These are phyloP conservation scores for Corythaixoides concolor DNA, from an alignment of 2,113 vertebrate species.

Conservation along the genomic window DNA sequence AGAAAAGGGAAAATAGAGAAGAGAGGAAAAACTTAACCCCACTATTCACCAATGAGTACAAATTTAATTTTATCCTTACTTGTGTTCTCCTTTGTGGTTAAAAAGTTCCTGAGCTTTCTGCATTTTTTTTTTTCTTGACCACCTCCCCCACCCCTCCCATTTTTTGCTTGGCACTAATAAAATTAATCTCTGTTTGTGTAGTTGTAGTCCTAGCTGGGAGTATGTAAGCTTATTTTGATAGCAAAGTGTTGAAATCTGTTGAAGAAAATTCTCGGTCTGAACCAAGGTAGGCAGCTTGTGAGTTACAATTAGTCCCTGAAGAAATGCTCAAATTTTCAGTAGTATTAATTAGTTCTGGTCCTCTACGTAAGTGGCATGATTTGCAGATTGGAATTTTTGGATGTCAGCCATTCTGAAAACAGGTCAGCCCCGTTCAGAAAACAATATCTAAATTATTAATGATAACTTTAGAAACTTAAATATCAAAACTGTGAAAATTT, in stretches of 20 bases:
- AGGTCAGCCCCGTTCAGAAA: conserved; percentile 8
- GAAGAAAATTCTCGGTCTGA: background rate
- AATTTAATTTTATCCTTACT: background rate
- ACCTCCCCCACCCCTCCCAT: fast-evolving
- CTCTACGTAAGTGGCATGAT: background rate
- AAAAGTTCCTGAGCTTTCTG: background rate
- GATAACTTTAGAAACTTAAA: background rate
- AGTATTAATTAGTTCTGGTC: conserved; percentile 31
- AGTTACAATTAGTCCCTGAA: conserved; percentile 3
- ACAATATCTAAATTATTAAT: background rate
- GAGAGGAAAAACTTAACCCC: background rate
- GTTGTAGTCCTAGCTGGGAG: background rate
- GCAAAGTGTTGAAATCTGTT: background rate
- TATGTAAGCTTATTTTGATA: background rate
- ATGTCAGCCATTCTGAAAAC: conserved; percentile 16
- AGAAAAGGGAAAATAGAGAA: background rate
- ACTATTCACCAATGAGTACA: background rate
- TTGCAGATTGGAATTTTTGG: conserved; percentile 45
- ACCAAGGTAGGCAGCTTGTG: background rate
- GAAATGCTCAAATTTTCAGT: conserved; percentile 3
- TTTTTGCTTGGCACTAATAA: background rate
- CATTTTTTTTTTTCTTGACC: background rate
- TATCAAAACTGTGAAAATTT: background rate
- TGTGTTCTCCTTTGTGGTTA: background rate
- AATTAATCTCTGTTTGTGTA: background rate